Base-by-base conservation (phyloP, 1,140 invertebrate species). In the Wasmannia auropunctata region DNA sequence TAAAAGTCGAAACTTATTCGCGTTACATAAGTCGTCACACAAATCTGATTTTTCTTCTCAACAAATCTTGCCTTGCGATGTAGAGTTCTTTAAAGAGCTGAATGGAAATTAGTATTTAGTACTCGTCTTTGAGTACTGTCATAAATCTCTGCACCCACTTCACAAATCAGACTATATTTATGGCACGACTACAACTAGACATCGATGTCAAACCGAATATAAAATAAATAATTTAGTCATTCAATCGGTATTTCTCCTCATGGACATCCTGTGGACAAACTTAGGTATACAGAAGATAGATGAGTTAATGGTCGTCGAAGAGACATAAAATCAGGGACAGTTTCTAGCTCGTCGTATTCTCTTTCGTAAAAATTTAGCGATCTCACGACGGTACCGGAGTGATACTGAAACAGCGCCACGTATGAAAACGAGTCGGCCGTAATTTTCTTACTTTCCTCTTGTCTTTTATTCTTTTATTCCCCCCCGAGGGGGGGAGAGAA, bases 321-420 rank as follows among this genome's bases (percentile, higher is more conserved):
- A 51, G 56, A 90, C 88, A 58, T 92, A 93, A 93, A 92, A 87
- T 86, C 46, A 81, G 69, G 37, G 89, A 91, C 85, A 76, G 88
- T 86, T 74, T 87, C 86, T 86, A 88, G 63, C 37, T 19, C 22
- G 19, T 76, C 14, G 28, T 79, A 62, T 67, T 80, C 16, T 14
- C 22, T 69, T 86, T 72, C 63, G 85, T 90, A 90, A 89, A 91
- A 90, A 89, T 54, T 54, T 72, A 43, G 37, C 56, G 90, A 93
- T 91, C 87, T 91, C 77, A 62, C 43, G 79, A 72, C 51, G 85
- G 86, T 86, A 91, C 43, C 76, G 58, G 74, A 89, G 88, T 87
- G 88, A 88, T 40, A 62, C 19, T 22, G 25, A 37, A 87, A 90
- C 86, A 85, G 76, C 60, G 84, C 60, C 79, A 90, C 65, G 77